A percentile compares a stretch with the other conserved stretches of the same genome.
Evolutionary conservation across 92 coral and sea anemone species (phyloP).

Genomic region (Meandrina meandrites): DNA sequence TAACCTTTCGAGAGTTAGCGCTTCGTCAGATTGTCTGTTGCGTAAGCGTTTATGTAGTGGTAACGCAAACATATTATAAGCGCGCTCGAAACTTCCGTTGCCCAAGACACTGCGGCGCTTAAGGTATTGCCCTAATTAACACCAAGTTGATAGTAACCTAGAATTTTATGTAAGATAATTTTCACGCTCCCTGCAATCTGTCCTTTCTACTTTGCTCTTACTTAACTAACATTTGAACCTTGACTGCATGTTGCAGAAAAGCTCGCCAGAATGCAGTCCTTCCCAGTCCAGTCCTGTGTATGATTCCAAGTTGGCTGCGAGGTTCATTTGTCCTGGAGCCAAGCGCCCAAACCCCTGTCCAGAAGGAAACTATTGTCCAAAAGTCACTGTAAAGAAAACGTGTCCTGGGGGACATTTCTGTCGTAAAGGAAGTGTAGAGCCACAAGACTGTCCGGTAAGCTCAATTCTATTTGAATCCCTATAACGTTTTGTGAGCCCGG

Average conservation of each 20-base stretch:
- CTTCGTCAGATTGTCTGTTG: background rate
- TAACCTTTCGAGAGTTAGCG: background rate
- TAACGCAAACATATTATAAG: too few species aligned
- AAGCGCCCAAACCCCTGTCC: conserved; percentile 68
- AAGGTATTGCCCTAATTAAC: too few species aligned
- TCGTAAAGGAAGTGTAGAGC: conserved; percentile 68
- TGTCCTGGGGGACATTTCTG: conserved; percentile 81
- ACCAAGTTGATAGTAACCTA: too few species aligned
- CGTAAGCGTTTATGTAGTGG: too few species aligned
- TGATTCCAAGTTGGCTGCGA: background rate
- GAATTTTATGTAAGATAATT: too few species aligned
- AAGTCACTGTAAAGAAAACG: conserved; percentile 60
- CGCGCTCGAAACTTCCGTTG: too few species aligned
- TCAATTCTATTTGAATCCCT: background rate
- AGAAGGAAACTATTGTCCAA: conserved; percentile 67
- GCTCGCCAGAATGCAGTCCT: conserved; percentile 66
- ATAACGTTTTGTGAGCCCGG: too few species aligned
- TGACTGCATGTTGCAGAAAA: conserved; percentile 8
- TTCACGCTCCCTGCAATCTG: too few species aligned
- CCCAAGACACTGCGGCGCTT: too few species aligned
- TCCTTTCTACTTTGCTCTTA: too few species aligned
- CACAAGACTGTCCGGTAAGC: conserved; percentile 79
- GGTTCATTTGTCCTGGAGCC: conserved; percentile 72
- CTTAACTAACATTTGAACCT: background rate
- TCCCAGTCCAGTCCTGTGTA: conserved; percentile 68